These are phyloP conservation scores for Malaclemys terrapin DNA, from an alignment of 2,113 vertebrate species.

Conservation along the genomic window DNA sequence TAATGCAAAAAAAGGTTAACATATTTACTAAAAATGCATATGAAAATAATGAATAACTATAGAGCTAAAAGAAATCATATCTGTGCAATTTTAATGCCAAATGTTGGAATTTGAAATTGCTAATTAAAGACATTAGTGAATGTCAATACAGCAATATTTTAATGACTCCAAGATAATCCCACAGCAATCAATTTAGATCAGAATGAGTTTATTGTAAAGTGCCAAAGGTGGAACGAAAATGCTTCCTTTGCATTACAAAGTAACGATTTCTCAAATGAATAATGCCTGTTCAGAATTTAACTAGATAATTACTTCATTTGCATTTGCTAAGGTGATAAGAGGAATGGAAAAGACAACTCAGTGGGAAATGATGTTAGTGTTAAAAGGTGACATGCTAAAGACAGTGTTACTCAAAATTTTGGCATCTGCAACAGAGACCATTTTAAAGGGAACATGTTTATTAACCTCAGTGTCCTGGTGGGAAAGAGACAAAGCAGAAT, in stretches of 20 bases:
- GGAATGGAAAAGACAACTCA: conserved; percentile 63
- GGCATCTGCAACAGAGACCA: not conserved
- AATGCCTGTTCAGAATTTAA: conserved; percentile 81
- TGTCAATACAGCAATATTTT: conserved; percentile 94
- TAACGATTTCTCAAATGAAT: conserved; percentile 85
- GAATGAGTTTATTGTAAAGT: conserved; percentile 85
- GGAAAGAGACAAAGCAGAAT: conserved; percentile 10
- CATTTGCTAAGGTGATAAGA: conserved; percentile 75
- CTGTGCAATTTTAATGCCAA: conserved; percentile 83
- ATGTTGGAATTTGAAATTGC: conserved; percentile 86
- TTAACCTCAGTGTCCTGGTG: not conserved
- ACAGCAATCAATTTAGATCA: conserved; percentile 93
- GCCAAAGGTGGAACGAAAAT: conserved; percentile 83
- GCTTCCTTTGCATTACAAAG: conserved; percentile 81
- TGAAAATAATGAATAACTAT: conserved; percentile 72
- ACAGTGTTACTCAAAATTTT: conserved; percentile 42
- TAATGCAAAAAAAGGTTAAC: conserved; percentile 52
- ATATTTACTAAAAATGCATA: conserved; percentile 79
- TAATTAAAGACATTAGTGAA: conserved; percentile 90
- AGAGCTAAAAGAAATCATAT: conserved; percentile 82
- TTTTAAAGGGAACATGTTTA: conserved; percentile 26
- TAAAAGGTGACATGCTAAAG: conserved; percentile 58
- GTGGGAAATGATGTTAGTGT: conserved; percentile 69
- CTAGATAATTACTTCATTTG: conserved; percentile 80
- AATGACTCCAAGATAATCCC: conserved; percentile 90